These are phyloP conservation scores for Myocastor coypus DNA, from an alignment of 2,113 vertebrate species.

Conservation along the genomic window DNA sequence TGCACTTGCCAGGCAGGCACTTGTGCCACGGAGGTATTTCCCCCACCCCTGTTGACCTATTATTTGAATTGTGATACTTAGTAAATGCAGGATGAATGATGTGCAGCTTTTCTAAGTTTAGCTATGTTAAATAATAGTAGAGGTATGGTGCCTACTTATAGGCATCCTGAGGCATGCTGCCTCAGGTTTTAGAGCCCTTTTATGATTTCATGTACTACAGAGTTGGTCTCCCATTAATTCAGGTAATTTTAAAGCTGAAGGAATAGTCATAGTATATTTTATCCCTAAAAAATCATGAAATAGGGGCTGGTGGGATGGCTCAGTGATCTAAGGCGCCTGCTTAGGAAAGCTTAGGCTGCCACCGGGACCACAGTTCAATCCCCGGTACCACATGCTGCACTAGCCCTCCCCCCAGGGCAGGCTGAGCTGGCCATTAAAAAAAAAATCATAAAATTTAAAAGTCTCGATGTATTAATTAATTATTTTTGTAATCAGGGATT, in stretches of 20 bases:
- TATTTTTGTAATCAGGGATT: too few species aligned
- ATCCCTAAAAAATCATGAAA: slow-evolving; percentile 44
- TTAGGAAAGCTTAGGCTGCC: too few species aligned
- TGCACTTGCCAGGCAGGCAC: too few species aligned
- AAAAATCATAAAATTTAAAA: slow-evolving; percentile 50
- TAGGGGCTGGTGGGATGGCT: too few species aligned
- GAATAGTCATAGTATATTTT: slow-evolving; percentile 27
- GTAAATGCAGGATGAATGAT: slow-evolving; percentile 39
- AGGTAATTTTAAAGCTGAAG: slow-evolving; percentile 56
- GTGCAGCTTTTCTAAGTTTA: slow-evolving; percentile 31
- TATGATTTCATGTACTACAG: slow-evolving; percentile 35
- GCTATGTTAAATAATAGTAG: slow-evolving; percentile 54
- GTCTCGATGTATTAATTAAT: neutral
- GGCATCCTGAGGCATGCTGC: too few species aligned
- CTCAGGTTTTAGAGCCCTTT: slow-evolving; percentile 52
- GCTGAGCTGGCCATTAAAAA: too few species aligned
- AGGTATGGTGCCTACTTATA: too few species aligned
- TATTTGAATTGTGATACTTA: slow-evolving; percentile 35
- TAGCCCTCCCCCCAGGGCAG: too few species aligned
- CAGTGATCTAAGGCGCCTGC: too few species aligned
- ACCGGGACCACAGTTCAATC: too few species aligned
- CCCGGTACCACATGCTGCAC: too few species aligned
- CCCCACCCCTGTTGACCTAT: neutral
- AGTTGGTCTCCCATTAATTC: slow-evolving; percentile 20
- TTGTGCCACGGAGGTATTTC: too few species aligned